Evolutionary conservation across 2,888 invertebrate genomes (phyloP), one percentile per base, ranked within the genome.

Genomic region (Homarus gammarus): DNA sequence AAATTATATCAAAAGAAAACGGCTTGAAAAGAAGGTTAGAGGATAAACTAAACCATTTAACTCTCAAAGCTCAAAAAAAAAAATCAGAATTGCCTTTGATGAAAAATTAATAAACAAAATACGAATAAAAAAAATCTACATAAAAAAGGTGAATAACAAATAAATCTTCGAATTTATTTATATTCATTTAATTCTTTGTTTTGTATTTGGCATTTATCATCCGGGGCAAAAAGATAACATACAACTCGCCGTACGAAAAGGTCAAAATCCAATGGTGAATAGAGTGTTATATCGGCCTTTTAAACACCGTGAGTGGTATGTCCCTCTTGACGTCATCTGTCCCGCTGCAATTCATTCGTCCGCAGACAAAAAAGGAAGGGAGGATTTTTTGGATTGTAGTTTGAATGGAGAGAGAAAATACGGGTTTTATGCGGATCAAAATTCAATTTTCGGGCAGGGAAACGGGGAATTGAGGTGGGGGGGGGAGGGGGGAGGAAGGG

Each of bases 391-490:
- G 22, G 22, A 56, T 56, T 56, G 56, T 22, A 12, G 56, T 56
- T 22, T 56, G 56, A 56, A 70, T 12, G 18, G 36, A 31, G 70
- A 70, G 70, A 70, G 36, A 36, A 36, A 70, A 36, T 36, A 70
- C 12, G 70, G 36, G 70, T 31, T 36, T 31, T 31, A 70, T 70
- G 70, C 10, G 70, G 70, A 36, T 70, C 56, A 56, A 56, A 56
- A 56, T 56, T 56, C 56, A 56, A 56, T 56, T 56, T 56, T 56
- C 56, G 70, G 70, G 70, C 33, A 70, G 70, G 36, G 5, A 36
- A 36, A 31, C 33, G 8, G 5, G 33, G 33, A 31, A 31, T 36
- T 31, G 68, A 27, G 27, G 8, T 12, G 33, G 68, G 27, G 33
- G 68, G 27, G 10, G 33, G 68, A 27, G 33, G 27, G 33, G 27